Percentiles rank a stretch among this genome's conserved stretches.
Evolutionary conservation across 2,888 invertebrate genomes (phyloP).

Genomic region (Mesopsocus fuscifrons): DNA sequence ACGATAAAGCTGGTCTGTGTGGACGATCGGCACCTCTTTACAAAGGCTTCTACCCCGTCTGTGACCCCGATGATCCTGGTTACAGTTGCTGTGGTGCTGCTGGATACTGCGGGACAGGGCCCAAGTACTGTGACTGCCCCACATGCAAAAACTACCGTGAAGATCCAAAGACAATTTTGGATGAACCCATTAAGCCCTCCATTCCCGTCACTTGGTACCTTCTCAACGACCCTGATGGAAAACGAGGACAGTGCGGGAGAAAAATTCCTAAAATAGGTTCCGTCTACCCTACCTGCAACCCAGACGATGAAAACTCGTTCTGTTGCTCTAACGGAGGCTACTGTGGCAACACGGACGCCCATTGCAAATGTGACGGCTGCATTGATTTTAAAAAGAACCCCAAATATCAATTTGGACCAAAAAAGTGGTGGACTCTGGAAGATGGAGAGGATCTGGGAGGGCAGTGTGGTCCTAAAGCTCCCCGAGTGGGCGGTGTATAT

Average conservation of each 20-base stretch:
- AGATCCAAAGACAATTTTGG: constrained; percentile 13
- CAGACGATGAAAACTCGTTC: constrained; percentile 14
- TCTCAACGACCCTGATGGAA: constrained; percentile 13
- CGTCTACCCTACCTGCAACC: constrained; percentile 14
- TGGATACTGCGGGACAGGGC: constrained; percentile 15
- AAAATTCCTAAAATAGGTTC: constrained; percentile 14
- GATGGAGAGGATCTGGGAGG: constrained; percentile 16
- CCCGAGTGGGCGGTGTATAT: not conserved
- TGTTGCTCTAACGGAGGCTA: constrained; percentile 15
- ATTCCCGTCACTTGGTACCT: constrained; percentile 14
- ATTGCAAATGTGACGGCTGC: constrained; percentile 14
- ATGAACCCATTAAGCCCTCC: constrained; percentile 14
- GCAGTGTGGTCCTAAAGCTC: constrained; percentile 14
- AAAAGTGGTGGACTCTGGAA: constrained; percentile 15
- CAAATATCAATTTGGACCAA: constrained; percentile 6
- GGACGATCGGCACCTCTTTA: constrained; percentile 15
- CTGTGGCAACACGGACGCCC: constrained; percentile 13
- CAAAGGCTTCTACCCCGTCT: constrained; percentile 16
- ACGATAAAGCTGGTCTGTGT: constrained; percentile 15
- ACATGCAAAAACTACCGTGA: constrained; percentile 14
- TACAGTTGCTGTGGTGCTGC: constrained; percentile 9
- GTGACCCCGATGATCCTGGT: constrained; percentile 16
- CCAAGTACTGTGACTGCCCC: constrained; percentile 15
- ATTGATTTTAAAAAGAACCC: constrained; percentile 13
- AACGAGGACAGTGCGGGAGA: constrained; percentile 14